These are phyloP conservation scores for Xestoiulus laeticollis DNA, from an alignment of 2,888 invertebrate genomes.

Conservation along the genomic window DNA sequence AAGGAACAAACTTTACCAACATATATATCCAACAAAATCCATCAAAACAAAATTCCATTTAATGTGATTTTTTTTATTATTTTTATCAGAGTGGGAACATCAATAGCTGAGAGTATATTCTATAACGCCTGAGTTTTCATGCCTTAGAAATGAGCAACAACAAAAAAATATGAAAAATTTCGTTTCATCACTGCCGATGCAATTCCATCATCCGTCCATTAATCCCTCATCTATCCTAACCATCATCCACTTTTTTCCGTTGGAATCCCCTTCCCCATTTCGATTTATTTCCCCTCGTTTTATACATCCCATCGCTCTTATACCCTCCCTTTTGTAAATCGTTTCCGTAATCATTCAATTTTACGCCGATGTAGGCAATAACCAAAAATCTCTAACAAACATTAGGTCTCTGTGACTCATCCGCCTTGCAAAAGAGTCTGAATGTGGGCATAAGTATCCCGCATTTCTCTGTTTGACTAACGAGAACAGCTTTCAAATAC, in stretches of 20 bases:
- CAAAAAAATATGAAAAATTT: background rate
- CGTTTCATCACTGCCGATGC: background rate
- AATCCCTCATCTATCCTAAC: constrained; percentile 21
- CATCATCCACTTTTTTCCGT: background rate
- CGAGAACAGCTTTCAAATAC: background rate
- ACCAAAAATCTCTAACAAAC: constrained; percentile 25
- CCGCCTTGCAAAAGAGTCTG: background rate
- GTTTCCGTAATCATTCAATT: constrained; percentile 42
- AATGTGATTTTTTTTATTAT: background rate
- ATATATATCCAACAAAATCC: too few relatives aligned
- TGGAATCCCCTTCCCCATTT: background rate
- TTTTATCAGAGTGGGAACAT: background rate
- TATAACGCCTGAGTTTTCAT: background rate
- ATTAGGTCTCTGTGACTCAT: constrained; percentile 24
- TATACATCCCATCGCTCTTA: background rate
- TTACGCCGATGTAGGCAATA: constrained; percentile 46
- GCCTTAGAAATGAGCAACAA: background rate
- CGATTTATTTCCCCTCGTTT: background rate
- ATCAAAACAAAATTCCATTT: too few relatives aligned
- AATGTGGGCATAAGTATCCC: background rate
- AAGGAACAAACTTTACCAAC: too few relatives aligned
- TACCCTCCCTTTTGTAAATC: constrained; percentile 36
- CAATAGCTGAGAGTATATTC: background rate
- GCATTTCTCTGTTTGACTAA: background rate
- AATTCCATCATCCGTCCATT: constrained; percentile 2